Evolutionary conservation across 1,140 invertebrate genomes (phyloP).

Genomic region (Caerostris extrusa): DNA sequence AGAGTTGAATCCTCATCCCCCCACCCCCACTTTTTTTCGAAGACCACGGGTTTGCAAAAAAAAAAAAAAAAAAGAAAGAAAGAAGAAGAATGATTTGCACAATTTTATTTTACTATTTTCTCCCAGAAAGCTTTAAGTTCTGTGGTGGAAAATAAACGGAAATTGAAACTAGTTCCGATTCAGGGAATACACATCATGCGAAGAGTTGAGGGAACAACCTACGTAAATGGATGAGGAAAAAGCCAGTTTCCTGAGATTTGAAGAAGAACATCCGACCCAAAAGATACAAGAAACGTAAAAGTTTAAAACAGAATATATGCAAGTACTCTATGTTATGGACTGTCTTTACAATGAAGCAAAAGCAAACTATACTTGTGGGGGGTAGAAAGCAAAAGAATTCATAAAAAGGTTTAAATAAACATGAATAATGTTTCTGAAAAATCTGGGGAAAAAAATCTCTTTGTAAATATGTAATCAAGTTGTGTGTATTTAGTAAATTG

Average conservation of each 20-base stretch:
- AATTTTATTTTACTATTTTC: slow-evolving; percentile 67
- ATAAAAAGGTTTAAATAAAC: too few relatives aligned
- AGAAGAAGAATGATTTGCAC: slow-evolving; percentile 64
- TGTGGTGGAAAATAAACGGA: slow-evolving; percentile 71
- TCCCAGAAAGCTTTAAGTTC: neutral
- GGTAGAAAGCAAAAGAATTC: too few relatives aligned
- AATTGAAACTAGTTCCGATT: slow-evolving; percentile 74
- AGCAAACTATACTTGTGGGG: too few relatives aligned
- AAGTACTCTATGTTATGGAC: too few relatives aligned
- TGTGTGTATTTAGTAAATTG: too few relatives aligned
- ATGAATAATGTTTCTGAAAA: too few relatives aligned
- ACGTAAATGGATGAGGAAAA: neutral
- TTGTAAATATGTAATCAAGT: too few relatives aligned
- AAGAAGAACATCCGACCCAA: neutral
- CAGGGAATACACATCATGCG: slow-evolving; percentile 19
- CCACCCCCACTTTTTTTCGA: neutral
- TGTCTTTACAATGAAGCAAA: too few relatives aligned
- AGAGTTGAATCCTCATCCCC: neutral
- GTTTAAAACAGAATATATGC: too few relatives aligned
- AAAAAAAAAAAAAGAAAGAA: too few relatives aligned
- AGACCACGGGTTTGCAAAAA: neutral
- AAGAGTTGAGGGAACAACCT: neutral
- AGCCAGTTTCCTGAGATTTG: neutral
- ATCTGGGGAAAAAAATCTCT: too few relatives aligned
- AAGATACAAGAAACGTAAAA: too few relatives aligned